Base-by-base conservation (phyloP, 2,797 vertebrate species). In the Clarias platycephalus region DNA sequence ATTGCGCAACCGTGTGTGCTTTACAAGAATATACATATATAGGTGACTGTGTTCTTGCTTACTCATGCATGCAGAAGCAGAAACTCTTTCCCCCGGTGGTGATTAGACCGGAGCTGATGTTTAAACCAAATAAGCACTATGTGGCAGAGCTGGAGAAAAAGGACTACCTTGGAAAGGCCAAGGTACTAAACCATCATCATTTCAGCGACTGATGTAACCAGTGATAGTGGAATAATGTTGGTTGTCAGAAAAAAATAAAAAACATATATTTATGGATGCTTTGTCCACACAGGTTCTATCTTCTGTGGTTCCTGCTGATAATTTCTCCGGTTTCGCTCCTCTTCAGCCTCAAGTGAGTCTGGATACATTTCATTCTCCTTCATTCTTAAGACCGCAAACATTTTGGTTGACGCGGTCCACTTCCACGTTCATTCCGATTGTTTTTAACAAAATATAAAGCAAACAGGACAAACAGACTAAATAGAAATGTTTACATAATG, bases 121-220 rank as follows among this genome's bases (percentile, higher is more conserved):
- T 99, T 55, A 95, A 95, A 86, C 98, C 98, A 0, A 99, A 98
- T 0, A 97, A 97, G 91, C 92, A 94, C 88, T 96, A 98, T 28
- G 97, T 99, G 87, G 97, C 97, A 77, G 96, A 99, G 91, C 92
- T 99, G 92, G 97, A 96, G 92, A 98, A 97, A 93, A 99, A 97
- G 89, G 97, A 99, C 90, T 99, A 98, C 88, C 94, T 99, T 80
- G 98, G 98, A 76, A 99, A 99, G 92, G 96, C 98, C 1, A 97
- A 90, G 95, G 98, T 99, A 94, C 85, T 92, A 6, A 15, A 34
- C 80, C 40, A 55, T 40, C 71, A 75, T 83, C 22, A 63, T 66
- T 53, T 74, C 49, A 83, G 18, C 9, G 22, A 5, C 15, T 58
- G 8, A 58, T 80, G 10, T 55, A 34, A 49, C 24, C 37, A 74